Base-by-base conservation (phyloP, 1,140 invertebrate genomes). In the Drosophila chauvacae region DNA sequence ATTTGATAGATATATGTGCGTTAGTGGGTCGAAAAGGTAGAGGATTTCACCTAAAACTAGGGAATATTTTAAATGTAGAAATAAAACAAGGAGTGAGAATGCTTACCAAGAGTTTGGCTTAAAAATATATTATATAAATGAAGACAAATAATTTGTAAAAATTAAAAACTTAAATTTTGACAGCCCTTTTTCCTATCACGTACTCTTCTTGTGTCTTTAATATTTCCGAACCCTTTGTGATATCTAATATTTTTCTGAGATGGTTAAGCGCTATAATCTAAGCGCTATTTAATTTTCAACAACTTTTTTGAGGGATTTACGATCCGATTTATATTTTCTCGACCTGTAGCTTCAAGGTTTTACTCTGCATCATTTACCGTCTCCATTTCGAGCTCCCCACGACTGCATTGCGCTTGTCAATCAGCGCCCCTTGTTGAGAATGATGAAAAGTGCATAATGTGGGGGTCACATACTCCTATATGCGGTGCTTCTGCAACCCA, bases 391-490 rank as follows among this genome's bases (percentile, higher is more conserved):
- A 57, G 65, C 56, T 61, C 48, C 47, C 68, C 41, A 35, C 51
- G 26, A 57, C 74, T 51, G 53, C 59, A 68, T 48, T 48, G 64
- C 63, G 78, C 62, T 77, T 84, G 86, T 88, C 84, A 88, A 88
- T 88, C 84, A 88, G 69, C 80, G 77, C 51, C 53, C 72, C 80
- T 90, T 80, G 87, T 86, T 86, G 77, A 33, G 60, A 83, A 69
- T 73, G 76, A 83, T 64, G 63, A 83, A 80, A 86, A 80, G 65
- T 80, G 80, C 84, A 77, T 77, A 69, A 77, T 77, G 64, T 44
- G 57, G 64, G 53, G 66, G 66, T 68, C 69, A 72, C 47, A 55
- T 55, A 3, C 51, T 23, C 10, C 37, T 16, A 45, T 44, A 20
- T 10, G 47, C 9, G 10, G 47, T 48, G 26, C 47, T 28, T 28